Evolutionary conservation across 2,888 invertebrate genomes (phyloP).

Genomic region (Tricholauxania praeusta): DNA sequence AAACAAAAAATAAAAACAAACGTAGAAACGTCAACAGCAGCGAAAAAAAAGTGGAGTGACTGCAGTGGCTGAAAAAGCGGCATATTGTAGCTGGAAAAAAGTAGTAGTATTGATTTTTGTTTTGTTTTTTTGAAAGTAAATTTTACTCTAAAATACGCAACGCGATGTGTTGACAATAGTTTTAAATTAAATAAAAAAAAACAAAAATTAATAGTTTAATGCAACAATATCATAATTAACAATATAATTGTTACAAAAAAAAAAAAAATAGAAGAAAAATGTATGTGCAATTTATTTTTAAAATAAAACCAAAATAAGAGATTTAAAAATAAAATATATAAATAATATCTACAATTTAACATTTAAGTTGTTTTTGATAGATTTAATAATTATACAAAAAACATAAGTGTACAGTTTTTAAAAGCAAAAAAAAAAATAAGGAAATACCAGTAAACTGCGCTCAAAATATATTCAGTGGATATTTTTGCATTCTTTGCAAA

Average conservation of each 20-base stretch:
- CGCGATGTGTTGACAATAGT: slow-evolving; percentile 32
- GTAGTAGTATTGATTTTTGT: not conserved
- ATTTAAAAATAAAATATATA: slow-evolving; percentile 31
- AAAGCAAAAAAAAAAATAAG: not conserved
- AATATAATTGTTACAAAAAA: slow-evolving; percentile 56
- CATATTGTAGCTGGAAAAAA: slow-evolving; percentile 4
- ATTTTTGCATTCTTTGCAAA: no score
- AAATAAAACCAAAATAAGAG: slow-evolving; percentile 49
- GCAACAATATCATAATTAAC: slow-evolving; percentile 47
- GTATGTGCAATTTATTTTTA: slow-evolving; percentile 61
- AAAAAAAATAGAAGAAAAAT: slow-evolving; percentile 52
- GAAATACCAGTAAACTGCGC: not conserved
- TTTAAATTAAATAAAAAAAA: slow-evolving; percentile 10
- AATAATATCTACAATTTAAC: slow-evolving; percentile 26
- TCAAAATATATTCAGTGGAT: no score
- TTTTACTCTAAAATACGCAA: not conserved
- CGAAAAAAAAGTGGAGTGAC: slow-evolving; percentile 11
- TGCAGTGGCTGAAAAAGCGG: not conserved
- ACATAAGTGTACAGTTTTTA: not conserved
- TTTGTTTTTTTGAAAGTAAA: not conserved
- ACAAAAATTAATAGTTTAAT: slow-evolving; percentile 3
- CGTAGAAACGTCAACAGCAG: not conserved
- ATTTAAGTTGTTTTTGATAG: not conserved
- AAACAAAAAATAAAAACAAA: slow-evolving; percentile 20
- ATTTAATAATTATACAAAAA: slow-evolving; percentile 34